Conservation (phyloP, 2,888 invertebrate genomes). For the Celastrina argiolus region DNA sequence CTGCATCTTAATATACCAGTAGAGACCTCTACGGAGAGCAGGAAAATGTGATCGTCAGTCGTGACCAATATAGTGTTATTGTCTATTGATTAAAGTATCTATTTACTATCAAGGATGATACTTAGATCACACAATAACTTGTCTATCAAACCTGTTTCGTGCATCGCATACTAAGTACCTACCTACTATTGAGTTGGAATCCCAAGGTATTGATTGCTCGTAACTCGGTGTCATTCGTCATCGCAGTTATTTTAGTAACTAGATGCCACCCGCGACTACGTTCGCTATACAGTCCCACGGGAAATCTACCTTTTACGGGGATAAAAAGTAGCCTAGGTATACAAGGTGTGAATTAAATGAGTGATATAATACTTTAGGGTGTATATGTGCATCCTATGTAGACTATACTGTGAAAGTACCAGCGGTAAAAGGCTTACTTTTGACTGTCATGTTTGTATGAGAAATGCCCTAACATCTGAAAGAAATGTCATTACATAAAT, state of each 20-base stretch:
- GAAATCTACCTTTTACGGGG: too few species aligned
- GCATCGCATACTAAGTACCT: constrained; percentile 55
- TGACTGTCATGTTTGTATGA: too few species aligned
- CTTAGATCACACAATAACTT: constrained; percentile 30
- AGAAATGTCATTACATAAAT: too few species aligned
- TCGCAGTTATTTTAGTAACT: not conserved
- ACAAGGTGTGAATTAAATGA: too few species aligned
- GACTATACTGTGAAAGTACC: too few species aligned
- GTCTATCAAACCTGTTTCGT: constrained; percentile 39
- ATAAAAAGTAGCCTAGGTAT: too few species aligned
- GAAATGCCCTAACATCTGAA: too few species aligned
- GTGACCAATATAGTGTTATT: not conserved
- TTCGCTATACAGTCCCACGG: too few species aligned
- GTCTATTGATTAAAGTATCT: constrained; percentile 12
- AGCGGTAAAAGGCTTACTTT: too few species aligned
- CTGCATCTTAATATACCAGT: not conserved
- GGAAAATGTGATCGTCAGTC: not conserved
- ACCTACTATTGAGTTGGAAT: constrained; percentile 44
- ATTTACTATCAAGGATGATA: constrained; percentile 18
- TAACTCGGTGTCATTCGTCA: constrained; percentile 41
- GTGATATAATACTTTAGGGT: too few species aligned
- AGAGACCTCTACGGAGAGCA: not conserved
- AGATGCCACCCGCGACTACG: too few species aligned
- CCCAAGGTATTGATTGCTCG: constrained; percentile 40
- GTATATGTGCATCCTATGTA: too few species aligned